These are phyloP conservation scores for Drosophila subobscura DNA, from an alignment of 1,140 invertebrate species.

Conservation along the genomic window DNA sequence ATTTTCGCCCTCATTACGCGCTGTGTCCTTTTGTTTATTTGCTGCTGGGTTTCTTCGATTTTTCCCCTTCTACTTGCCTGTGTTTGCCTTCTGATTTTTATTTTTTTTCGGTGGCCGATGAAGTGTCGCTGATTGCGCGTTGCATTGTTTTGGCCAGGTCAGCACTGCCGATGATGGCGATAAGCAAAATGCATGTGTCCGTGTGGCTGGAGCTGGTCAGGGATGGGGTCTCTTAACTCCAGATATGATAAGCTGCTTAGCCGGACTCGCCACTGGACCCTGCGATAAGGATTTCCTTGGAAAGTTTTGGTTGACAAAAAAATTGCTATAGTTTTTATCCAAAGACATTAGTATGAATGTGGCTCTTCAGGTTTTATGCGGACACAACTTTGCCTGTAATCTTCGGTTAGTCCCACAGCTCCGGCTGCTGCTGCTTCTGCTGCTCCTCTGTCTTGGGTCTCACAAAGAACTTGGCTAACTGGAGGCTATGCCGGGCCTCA, in stretches of 20 bases:
- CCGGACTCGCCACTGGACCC: not conserved
- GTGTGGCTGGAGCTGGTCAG: conserved; percentile 29
- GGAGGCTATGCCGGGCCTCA: conserved; percentile 22
- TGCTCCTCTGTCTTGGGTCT: not conserved
- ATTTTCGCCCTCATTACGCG: conserved; percentile 81
- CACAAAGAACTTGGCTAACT: conserved; percentile 49
- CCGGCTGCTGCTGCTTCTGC: not conserved
- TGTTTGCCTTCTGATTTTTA: not conserved
- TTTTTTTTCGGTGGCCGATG: conserved; percentile 61
- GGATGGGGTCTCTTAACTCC: conserved; percentile 54
- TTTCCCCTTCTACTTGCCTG: conserved; percentile 4
- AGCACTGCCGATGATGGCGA: conserved; percentile 57
- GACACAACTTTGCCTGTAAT: not conserved
- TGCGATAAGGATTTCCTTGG: conserved; percentile 56
- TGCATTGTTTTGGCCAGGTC: conserved; percentile 74
- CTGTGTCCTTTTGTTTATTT: conserved; percentile 77
- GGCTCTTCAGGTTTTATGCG: too few relatives aligned
- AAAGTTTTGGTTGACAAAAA: conserved; percentile 31
- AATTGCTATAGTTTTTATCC: conserved; percentile 20
- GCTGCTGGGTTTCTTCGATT: conserved; percentile 22
- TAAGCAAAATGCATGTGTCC: conserved; percentile 57
- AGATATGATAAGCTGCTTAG: conserved; percentile 60
- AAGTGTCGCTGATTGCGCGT: conserved; percentile 82
- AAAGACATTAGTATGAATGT: conserved; percentile 19
- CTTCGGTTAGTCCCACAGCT: not conserved